Percentiles rank a stretch among this genome's conserved stretches.
phyloP scores from a whole-genome alignment of 2,113 vertebrate species.

The Lynx canadensis region DNA sequence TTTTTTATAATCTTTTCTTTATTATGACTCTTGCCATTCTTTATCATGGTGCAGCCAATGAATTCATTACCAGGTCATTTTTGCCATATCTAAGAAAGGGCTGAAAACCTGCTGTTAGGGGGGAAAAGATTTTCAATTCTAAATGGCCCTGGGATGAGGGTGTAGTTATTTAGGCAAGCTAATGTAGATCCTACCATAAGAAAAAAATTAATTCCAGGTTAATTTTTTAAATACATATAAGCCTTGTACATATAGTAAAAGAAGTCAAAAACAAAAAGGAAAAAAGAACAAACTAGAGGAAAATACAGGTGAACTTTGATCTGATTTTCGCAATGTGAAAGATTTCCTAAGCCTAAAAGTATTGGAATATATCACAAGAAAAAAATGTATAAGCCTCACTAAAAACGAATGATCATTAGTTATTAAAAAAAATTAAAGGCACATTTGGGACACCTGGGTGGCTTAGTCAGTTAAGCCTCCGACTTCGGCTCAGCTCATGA shows the following conservation, averaged over 20 bases:
- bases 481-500: too few relatives aligned
- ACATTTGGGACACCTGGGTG: neutral
- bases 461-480: too few relatives aligned
- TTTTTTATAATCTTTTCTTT: neutral
- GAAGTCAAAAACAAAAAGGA: neutral
- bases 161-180: neutral
- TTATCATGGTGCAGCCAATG: neutral
- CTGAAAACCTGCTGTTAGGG: neutral
- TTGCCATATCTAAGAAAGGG: neutral
- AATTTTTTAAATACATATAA: neutral
- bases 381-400: neutral
- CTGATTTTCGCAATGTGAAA: neutral
- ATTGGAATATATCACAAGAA: neutral
- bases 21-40: neutral
- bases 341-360: neutral
- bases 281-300: neutral
- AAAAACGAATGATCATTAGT: neutral
- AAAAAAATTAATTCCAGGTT: neutral
- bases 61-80: neutral
- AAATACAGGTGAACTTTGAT: neutral
- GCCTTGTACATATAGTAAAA: neutral
- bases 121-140: neutral
- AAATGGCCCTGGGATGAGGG: neutral
- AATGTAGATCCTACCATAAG: neutral
- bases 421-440: neutral